Evolutionary conservation across 2,888 invertebrate species (phyloP).

Genomic region (Philhelius pedissequus): DNA sequence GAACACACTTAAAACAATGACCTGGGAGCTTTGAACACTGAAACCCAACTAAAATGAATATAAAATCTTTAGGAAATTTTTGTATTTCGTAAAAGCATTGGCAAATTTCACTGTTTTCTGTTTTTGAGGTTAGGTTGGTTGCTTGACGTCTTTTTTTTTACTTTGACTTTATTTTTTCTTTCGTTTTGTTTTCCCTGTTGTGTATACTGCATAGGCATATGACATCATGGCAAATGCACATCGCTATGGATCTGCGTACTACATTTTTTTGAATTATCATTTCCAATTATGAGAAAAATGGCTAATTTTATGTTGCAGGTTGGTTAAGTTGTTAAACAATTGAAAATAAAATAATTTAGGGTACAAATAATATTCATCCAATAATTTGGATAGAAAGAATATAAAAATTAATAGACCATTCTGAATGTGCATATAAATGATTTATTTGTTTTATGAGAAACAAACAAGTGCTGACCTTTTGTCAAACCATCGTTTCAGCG

Average conservation of each 20-base stretch:
- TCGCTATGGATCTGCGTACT: conserved; percentile 1
- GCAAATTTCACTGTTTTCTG: conserved; percentile 14
- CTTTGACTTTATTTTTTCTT: conserved; percentile 6
- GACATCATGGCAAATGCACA: background rate
- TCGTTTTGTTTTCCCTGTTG: background rate
- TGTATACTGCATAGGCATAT: too few species aligned
- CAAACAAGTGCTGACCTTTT: too few species aligned
- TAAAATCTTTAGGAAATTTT: conserved; percentile 2
- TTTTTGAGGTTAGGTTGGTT: conserved; percentile 13
- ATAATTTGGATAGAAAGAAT: too few species aligned
- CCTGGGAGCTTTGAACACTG: conserved; percentile 13
- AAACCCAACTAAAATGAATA: conserved; percentile 13
- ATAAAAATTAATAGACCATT: too few species aligned
- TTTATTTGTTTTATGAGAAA: too few species aligned
- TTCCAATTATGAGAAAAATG: background rate
- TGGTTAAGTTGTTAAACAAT: background rate
- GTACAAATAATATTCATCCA: too few species aligned
- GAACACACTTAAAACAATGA: conserved; percentile 9
- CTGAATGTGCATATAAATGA: too few species aligned
- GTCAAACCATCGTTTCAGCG: too few species aligned
- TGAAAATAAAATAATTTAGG: too few species aligned
- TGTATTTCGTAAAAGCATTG: background rate
- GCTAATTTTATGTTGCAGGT: background rate
- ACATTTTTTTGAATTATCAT: background rate
- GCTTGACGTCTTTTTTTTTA: background rate